Conservation (phyloP, 2,888 invertebrate genomes). For the Trileptium ribeirensis region DNA sequence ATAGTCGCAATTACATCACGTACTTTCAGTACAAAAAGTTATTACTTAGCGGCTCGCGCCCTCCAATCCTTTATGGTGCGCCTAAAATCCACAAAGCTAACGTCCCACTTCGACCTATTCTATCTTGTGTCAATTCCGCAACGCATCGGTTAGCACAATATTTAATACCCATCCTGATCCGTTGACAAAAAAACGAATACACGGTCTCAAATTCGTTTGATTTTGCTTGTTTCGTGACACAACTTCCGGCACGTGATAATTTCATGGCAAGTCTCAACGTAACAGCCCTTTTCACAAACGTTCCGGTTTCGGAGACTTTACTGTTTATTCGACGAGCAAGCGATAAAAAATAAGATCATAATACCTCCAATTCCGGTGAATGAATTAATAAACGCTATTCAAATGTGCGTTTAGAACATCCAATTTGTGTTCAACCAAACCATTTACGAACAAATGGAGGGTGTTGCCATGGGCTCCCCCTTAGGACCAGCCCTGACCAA, state of each 20-base stretch:
- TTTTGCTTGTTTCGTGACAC: not conserved
- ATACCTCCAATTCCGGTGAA: not conserved
- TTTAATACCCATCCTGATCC: not conserved
- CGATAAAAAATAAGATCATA: no score
- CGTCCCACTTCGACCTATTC: not conserved
- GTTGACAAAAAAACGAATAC: not conserved
- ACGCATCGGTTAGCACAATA: not conserved
- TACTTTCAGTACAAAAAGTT: no score
- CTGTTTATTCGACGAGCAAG: no score
- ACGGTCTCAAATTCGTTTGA: not conserved
- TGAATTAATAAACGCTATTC: not conserved
- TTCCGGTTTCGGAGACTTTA: not conserved
- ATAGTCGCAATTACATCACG: no score
- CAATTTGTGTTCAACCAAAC: not conserved
- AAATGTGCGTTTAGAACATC: not conserved
- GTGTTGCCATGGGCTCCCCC: not conserved
- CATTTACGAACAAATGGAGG: not conserved
- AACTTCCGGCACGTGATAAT: not conserved
- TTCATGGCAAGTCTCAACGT: not conserved
- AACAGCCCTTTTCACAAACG: not conserved
- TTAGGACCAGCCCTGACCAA: not conserved
- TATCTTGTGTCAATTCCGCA: not conserved
- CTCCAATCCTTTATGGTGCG: not conserved
- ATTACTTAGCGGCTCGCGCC: not conserved
- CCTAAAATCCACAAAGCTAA: not conserved